Conservation (phyloP, 2,113 vertebrate genomes). For the Megaleporinus macrocephalus region DNA sequence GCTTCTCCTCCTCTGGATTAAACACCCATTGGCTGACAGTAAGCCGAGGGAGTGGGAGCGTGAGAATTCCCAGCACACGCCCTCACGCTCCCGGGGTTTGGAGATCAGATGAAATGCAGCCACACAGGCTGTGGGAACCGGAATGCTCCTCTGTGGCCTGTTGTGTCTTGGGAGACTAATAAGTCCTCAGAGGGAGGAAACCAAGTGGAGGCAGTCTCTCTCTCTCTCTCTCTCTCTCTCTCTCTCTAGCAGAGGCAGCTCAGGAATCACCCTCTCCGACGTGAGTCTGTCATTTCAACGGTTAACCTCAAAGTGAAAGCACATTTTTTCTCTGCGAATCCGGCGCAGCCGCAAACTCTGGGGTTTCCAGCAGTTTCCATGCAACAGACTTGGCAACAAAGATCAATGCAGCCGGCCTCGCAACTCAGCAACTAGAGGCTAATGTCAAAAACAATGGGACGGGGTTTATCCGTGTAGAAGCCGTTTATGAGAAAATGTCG, state of each 20-base stretch:
- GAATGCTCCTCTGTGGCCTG: conserved; percentile 61
- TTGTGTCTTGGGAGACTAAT: conserved; percentile 62
- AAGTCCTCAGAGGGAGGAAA: conserved; percentile 58
- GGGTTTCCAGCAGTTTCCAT: not conserved
- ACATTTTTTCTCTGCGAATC: not conserved
- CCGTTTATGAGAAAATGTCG: not conserved
- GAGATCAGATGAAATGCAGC: conserved; percentile 59
- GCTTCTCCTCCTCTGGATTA: not conserved
- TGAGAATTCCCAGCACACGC: conserved; percentile 14
- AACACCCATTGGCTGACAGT: not conserved
- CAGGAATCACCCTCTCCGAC: no score
- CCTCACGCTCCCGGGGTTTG: conserved; percentile 34
- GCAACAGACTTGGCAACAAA: not conserved
- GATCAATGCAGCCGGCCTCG: not conserved
- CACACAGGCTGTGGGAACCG: conserved; percentile 64
- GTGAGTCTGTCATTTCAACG: not conserved
- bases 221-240: no score
- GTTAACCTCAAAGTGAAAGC: conserved; percentile 22
- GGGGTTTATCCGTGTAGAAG: not conserved
- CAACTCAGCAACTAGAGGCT: not conserved
- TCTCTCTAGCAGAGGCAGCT: no score
- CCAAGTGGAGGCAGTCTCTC: conserved; percentile 12
- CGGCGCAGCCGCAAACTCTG: not conserved
- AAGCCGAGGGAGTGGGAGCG: not conserved
- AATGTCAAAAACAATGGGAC: not conserved